Conservation (phyloP, 2,888 invertebrate species). For the Endomychus coccineus region DNA sequence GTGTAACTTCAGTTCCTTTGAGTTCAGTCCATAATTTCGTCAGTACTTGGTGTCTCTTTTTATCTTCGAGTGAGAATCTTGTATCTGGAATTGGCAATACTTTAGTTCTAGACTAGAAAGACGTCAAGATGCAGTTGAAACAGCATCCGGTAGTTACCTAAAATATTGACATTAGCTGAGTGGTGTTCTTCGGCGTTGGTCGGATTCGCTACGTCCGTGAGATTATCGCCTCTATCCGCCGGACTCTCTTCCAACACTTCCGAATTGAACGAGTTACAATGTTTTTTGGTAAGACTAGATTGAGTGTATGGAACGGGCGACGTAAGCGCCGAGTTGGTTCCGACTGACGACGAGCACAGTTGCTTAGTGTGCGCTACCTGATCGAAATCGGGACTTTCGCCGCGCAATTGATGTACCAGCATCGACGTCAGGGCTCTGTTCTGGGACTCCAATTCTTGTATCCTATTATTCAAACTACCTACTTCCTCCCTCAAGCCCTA, state of each 20-base stretch:
- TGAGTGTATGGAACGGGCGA: slow-evolving; percentile 31
- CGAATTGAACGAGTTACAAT: slow-evolving; percentile 43
- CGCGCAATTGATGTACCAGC: slow-evolving; percentile 57
- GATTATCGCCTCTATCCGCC: slow-evolving; percentile 1
- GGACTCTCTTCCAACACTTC: slow-evolving; percentile 34
- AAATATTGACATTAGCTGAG: too few relatives aligned
- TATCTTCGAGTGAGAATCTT: slow-evolving; percentile 55
- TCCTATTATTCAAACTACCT: slow-evolving; percentile 61
- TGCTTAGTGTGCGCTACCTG: slow-evolving; percentile 14
- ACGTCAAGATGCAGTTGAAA: too few relatives aligned
- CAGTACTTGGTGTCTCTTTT: slow-evolving; percentile 55
- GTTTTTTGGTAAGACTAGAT: slow-evolving; percentile 36
- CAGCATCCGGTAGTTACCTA: too few relatives aligned
- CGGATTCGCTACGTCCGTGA: too few relatives aligned
- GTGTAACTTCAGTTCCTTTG: slow-evolving; percentile 57
- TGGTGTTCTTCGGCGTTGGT: too few relatives aligned
- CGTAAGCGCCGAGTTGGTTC: slow-evolving; percentile 17
- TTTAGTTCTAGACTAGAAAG: too few relatives aligned
- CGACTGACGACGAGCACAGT: slow-evolving; percentile 11
- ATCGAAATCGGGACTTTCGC: slow-evolving; percentile 25
- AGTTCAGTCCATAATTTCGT: slow-evolving; percentile 59
- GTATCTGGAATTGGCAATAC: slow-evolving; percentile 45
- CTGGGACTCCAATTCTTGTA: slow-evolving; percentile 71
- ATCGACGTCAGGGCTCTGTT: slow-evolving; percentile 66
- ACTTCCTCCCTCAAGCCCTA: slow-evolving; percentile 74